These are phyloP conservation scores for Argopecten irradians DNA, from an alignment of 1,140 invertebrate genomes.

Conservation along the genomic window DNA sequence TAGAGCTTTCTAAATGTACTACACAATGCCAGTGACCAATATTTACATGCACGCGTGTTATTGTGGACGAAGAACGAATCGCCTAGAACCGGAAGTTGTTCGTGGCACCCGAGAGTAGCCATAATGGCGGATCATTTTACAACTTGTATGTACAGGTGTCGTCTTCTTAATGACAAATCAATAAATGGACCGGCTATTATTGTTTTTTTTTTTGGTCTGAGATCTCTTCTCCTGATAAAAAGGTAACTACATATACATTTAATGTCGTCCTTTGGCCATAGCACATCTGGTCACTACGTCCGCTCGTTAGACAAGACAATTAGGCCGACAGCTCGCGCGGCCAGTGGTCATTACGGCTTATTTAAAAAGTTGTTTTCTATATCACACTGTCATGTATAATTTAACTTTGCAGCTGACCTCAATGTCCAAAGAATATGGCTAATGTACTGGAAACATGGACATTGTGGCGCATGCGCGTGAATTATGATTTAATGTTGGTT, in stretches of 20 bases:
- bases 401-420: constrained; percentile 7
- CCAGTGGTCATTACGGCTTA: background rate
- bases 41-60: background rate
- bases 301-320: constrained; percentile 21
- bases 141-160: background rate
- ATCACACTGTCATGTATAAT: background rate
- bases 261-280: background rate
- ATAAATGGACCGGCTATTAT: background rate
- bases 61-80: too few species aligned
- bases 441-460: background rate
- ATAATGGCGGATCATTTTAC: background rate
- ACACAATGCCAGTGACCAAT: background rate
- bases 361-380: background rate
- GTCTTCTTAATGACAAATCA: background rate
- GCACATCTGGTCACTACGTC: background rate
- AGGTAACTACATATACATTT: background rate
- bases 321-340: background rate
- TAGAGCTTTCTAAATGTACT: too few species aligned
- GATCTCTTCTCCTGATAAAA: background rate
- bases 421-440: background rate
- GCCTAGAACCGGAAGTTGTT: background rate
- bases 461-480: background rate
- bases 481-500: too few species aligned
- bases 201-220: background rate
- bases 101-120: background rate